phyloP scores from a whole-genome alignment of 2,888 invertebrate species.

The Zele albiditarsus region DNA sequence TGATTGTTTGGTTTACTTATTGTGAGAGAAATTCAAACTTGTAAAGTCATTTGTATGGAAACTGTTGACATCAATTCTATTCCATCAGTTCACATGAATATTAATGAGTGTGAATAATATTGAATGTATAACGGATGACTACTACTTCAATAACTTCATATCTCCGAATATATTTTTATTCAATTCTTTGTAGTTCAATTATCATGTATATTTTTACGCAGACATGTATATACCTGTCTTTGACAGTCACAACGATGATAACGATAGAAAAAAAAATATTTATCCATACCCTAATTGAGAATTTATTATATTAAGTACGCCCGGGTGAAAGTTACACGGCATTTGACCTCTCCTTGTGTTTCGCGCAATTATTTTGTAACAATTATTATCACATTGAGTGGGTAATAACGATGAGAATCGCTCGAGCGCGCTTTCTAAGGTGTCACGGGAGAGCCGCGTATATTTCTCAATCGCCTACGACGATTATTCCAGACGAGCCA shows the following conservation, averaged over 20 bases:
- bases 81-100: not conserved
- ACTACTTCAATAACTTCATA: not conserved
- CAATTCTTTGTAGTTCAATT: not conserved
- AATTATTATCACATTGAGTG: constrained; percentile 42
- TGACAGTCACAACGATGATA: constrained; percentile 12
- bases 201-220: not conserved
- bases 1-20: not conserved
- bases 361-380: constrained; percentile 40
- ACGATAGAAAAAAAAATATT: constrained; percentile 17
- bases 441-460: not conserved
- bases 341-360: constrained; percentile 30
- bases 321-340: constrained; percentile 35
- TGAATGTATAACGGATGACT: not conserved
- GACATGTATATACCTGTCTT: not conserved
- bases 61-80: too few relatives aligned
- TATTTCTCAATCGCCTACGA: constrained; percentile 28
- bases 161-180: not conserved
- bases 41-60: not conserved
- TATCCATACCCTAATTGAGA: constrained; percentile 15
- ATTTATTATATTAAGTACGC: not conserved
- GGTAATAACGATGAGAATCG: constrained; percentile 26
- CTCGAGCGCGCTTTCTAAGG: constrained; percentile 7
- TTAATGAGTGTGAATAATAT: not conserved
- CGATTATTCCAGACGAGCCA: not conserved
- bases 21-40: not conserved